A percentile compares a stretch with the other conserved stretches of the same genome.
Conservation (phyloP, 2,888 invertebrate genomes). For the Digitonthophagus gazella region DNA sequence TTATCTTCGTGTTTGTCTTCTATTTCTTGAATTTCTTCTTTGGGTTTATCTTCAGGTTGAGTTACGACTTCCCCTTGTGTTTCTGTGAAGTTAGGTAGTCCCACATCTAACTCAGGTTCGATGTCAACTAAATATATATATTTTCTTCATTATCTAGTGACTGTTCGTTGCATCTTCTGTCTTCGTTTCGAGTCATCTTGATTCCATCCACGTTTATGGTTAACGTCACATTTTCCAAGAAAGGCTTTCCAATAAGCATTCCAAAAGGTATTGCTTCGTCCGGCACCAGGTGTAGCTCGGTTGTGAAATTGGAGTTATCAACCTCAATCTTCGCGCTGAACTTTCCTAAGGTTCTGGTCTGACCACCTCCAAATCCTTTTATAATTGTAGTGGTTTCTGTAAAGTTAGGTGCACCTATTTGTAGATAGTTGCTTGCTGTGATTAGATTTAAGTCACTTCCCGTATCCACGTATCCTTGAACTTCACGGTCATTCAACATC, state of each 20-base stretch:
- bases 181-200: neutral
- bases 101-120: neutral
- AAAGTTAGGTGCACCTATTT: too few species aligned
- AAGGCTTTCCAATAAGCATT: constrained; percentile 21
- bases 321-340: neutral
- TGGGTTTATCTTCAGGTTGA: constrained; percentile 22
- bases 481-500: neutral
- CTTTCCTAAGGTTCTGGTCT: constrained; percentile 18
- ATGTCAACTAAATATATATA: constrained; percentile 3
- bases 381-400: too few species aligned
- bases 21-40: constrained; percentile 35
- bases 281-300: constrained; percentile 21
- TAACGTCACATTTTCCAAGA: constrained; percentile 12
- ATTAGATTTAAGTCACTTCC: too few species aligned
- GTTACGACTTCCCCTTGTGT: neutral
- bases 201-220: constrained; percentile 5
- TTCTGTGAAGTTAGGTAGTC: neutral
- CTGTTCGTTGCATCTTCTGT: neutral
- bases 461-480: constrained; percentile 21
- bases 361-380: constrained; percentile 17
- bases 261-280: constrained; percentile 16
- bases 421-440: constrained; percentile 4
- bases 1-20: constrained; percentile 30
- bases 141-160: neutral
- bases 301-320: neutral